Conservation (phyloP, 1,140 invertebrate species). For the Tetramorium alpestre region DNA sequence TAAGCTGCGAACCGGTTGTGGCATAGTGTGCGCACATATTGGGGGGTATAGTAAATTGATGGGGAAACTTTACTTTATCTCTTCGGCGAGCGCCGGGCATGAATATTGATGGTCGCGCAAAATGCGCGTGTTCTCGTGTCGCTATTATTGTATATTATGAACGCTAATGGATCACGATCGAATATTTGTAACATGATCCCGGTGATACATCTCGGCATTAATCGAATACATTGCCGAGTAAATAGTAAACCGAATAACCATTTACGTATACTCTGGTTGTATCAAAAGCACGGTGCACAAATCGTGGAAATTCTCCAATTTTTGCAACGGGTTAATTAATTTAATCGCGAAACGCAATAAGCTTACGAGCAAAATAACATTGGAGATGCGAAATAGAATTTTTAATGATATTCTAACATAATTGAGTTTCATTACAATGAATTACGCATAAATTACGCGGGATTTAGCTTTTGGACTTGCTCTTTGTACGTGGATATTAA, state of each 20-base stretch:
- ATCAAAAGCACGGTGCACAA: background rate
- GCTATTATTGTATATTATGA: slow-evolving; percentile 44
- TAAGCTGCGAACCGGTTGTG: background rate
- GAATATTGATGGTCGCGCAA: slow-evolving; percentile 48
- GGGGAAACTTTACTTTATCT: slow-evolving; percentile 48
- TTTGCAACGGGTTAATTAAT: slow-evolving; percentile 36
- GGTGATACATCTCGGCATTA: slow-evolving; percentile 35
- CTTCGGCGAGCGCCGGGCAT: background rate
- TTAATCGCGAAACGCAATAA: background rate
- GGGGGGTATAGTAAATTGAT: slow-evolving; percentile 39
- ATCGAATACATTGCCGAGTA: background rate
- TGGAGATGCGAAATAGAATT: background rate
- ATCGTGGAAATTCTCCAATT: background rate
- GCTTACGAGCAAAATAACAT: slow-evolving; percentile 9
- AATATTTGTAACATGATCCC: slow-evolving; percentile 51
- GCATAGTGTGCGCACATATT: background rate
- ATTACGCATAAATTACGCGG: background rate
- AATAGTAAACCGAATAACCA: background rate
- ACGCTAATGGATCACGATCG: slow-evolving; percentile 52
- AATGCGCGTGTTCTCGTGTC: slow-evolving; percentile 27
- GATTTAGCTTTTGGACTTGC: slow-evolving; percentile 24
- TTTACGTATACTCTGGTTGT: background rate
- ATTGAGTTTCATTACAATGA: slow-evolving; percentile 12
- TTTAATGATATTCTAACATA: slow-evolving; percentile 27
- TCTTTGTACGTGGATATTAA: slow-evolving; percentile 30